Conservation (phyloP, 2,113 vertebrate species). For the Xiphophorus hellerii region DNA sequence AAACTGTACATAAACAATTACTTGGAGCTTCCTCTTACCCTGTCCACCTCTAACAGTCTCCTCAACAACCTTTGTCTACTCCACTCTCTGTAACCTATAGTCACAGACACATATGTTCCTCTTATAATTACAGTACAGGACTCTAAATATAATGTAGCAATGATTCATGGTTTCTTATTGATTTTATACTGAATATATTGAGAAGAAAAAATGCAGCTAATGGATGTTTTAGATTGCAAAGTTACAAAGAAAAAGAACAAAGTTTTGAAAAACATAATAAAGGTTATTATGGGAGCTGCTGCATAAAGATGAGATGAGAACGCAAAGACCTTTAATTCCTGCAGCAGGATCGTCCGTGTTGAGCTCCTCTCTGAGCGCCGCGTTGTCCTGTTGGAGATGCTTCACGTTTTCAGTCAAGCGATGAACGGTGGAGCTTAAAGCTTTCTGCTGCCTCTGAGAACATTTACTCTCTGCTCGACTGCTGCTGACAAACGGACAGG, state of each 20-base stretch:
- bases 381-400: slow-evolving; percentile 88
- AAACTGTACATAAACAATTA: slow-evolving; percentile 6
- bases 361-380: slow-evolving; percentile 84
- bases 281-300: neutral
- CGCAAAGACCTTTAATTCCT: slow-evolving; percentile 79
- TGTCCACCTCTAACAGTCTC: slow-evolving; percentile 85
- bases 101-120: slow-evolving; percentile 20
- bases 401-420: slow-evolving; percentile 85
- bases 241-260: neutral
- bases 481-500: slow-evolving; percentile 38
- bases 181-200: neutral
- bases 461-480: slow-evolving; percentile 79
- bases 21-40: slow-evolving; percentile 77
- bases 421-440: slow-evolving; percentile 81
- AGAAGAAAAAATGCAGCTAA: too few relatives aligned
- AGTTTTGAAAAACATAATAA: neutral
- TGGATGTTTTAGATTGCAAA: too few relatives aligned
- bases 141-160: neutral
- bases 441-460: slow-evolving; percentile 81
- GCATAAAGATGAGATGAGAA: neutral
- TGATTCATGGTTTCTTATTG: neutral
- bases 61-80: slow-evolving; percentile 89
- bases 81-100: slow-evolving; percentile 86
- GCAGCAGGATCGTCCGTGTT: slow-evolving; percentile 72
- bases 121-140: neutral